Percentiles rank a stretch among this genome's conserved stretches.
These are phyloP conservation scores for Limnephilus marmoratus DNA, from an alignment of 2,888 invertebrate genomes.

Conservation along the genomic window DNA sequence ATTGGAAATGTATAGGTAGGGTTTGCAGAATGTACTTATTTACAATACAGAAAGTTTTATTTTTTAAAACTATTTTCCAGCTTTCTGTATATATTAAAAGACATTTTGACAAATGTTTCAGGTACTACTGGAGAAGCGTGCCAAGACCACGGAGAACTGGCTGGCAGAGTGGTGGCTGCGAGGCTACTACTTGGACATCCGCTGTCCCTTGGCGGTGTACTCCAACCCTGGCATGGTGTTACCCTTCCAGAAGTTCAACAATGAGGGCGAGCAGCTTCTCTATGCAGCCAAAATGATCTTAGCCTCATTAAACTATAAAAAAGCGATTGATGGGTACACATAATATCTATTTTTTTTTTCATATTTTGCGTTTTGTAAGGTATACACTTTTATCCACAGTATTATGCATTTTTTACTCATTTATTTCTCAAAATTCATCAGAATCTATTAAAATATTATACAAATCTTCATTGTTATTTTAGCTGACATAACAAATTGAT, in stretches of 20 bases:
- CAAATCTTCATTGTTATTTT: too few relatives aligned
- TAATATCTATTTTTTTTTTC: too few relatives aligned
- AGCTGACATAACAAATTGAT: too few relatives aligned
- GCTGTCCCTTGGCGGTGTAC: constrained; percentile 89
- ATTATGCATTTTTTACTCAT: too few relatives aligned
- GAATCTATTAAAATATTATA: not conserved
- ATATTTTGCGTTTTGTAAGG: too few relatives aligned
- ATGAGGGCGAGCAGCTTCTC: constrained; percentile 78
- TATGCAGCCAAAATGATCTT: constrained; percentile 86
- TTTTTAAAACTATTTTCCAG: too few relatives aligned
- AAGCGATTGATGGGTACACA: constrained; percentile 82
- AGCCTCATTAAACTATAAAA: constrained; percentile 84
- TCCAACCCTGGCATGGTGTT: constrained; percentile 92
- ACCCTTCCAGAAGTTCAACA: constrained; percentile 81
- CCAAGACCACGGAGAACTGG: constrained; percentile 86
- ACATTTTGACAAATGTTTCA: constrained; percentile 71
- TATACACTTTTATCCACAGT: too few relatives aligned
- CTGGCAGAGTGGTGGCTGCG: constrained; percentile 94
- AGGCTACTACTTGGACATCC: constrained; percentile 89
- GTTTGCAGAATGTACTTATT: too few relatives aligned
- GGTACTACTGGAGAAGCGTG: constrained; percentile 81
- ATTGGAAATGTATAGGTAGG: constrained; percentile 21
- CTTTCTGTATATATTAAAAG: too few relatives aligned
- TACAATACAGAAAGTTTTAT: not conserved
- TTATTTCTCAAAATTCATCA: not conserved